A percentile compares a stretch with the other conserved stretches of the same genome.
Conservation (phyloP, 2,888 invertebrate genomes). For the Meta bourneti region DNA sequence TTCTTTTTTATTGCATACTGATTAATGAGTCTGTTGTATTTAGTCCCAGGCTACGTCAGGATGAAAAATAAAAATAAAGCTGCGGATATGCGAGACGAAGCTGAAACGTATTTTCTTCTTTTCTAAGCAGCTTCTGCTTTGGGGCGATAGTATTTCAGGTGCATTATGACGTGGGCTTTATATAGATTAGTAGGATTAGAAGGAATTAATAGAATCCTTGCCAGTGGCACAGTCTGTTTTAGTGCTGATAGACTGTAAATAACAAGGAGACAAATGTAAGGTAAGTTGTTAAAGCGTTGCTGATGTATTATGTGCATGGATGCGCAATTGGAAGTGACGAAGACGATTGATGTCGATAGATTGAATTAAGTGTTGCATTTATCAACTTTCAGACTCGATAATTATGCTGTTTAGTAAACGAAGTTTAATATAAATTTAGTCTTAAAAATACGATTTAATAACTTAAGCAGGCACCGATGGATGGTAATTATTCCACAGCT, state of each 20-base stretch:
- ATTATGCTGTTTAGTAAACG: too few relatives aligned
- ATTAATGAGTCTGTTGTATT: neutral
- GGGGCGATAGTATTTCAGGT: constrained; percentile 34
- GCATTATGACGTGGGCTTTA: constrained; percentile 33
- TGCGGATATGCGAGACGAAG: neutral
- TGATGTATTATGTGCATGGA: too few relatives aligned
- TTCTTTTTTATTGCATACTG: neutral
- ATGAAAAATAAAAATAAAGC: neutral
- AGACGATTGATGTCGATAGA: too few relatives aligned
- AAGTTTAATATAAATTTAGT: too few relatives aligned
- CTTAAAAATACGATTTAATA: too few relatives aligned
- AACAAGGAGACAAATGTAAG: neutral
- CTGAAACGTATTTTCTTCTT: neutral
- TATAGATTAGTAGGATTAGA: constrained; percentile 48
- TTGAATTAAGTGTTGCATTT: too few relatives aligned
- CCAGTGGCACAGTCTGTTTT: constrained; percentile 17
- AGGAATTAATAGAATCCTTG: constrained; percentile 48
- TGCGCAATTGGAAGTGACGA: too few relatives aligned
- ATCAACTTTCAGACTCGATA: too few relatives aligned
- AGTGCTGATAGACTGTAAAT: neutral
- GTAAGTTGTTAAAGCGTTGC: too few relatives aligned
- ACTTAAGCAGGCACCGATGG: too few relatives aligned
- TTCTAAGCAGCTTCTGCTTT: constrained; percentile 15
- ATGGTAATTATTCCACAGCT: too few relatives aligned
- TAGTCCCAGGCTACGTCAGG: neutral